Percentiles rank a stretch among this genome's conserved stretches.
Evolutionary conservation across 2,113 vertebrate species (phyloP).

Genomic region (Oenanthe oenanthe): DNA sequence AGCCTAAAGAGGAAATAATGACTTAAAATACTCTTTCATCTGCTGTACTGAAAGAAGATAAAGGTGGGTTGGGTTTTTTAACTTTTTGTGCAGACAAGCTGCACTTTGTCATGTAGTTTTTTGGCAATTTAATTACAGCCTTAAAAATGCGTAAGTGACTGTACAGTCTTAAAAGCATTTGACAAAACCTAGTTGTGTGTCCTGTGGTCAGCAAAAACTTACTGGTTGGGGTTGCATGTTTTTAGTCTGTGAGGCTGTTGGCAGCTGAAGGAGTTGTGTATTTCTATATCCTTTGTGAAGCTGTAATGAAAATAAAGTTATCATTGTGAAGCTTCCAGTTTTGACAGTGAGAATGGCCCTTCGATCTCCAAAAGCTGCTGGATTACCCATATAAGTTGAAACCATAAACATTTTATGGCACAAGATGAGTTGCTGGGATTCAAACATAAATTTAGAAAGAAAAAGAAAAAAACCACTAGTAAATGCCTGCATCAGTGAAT

Average conservation of each 20-base stretch:
- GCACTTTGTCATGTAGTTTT: not conserved
- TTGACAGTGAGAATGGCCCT: slow-evolving; percentile 29
- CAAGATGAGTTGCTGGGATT: slow-evolving; percentile 21
- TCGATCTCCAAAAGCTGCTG: slow-evolving; percentile 33
- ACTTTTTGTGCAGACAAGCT: not conserved
- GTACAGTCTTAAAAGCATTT: not conserved
- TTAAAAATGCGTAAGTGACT: not conserved
- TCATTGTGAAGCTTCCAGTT: slow-evolving; percentile 21
- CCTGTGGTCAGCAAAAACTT: not conserved
- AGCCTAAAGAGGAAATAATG: slow-evolving; percentile 1
- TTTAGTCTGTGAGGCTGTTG: not conserved
- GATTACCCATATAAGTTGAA: slow-evolving; percentile 28
- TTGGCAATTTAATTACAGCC: not conserved
- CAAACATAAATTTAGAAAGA: slow-evolving; percentile 23
- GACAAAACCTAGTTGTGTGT: not conserved
- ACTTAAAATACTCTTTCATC: not conserved
- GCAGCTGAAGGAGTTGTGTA: not conserved
- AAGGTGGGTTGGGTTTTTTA: not conserved
- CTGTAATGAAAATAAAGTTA: slow-evolving; percentile 35
- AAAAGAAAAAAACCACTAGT: not conserved
- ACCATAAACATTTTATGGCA: slow-evolving; percentile 7
- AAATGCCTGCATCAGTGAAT: not conserved
- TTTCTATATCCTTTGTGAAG: not conserved
- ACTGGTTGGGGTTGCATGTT: not conserved
- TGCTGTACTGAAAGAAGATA: not conserved